Base-by-base conservation (phyloP, 1,140 invertebrate species). In the Hyles euphorbiae region DNA sequence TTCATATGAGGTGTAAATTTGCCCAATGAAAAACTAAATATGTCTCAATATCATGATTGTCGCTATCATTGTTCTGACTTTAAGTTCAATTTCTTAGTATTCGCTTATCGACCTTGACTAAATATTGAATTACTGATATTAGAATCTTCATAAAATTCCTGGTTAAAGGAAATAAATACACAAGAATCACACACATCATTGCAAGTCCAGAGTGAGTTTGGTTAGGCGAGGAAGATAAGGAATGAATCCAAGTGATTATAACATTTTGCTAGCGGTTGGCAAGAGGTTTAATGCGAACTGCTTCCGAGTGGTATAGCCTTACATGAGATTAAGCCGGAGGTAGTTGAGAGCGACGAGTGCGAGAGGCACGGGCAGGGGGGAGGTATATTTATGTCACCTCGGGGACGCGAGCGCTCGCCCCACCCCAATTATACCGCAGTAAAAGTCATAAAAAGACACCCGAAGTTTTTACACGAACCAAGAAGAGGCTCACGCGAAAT, bases 401-500 rank as follows among this genome's bases (percentile, higher is more conserved):
- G 72, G 85, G 85, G 85, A 88, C 83, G 70, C 72, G 61, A 74
- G 70, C 77, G 74, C 80, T 84, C 85, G 77, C 82, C 83, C 83
- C 85, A 82, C 85, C 72, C 85, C 85, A 88, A 88, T 88, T 88
- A 88, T 88, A 87, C 85, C 85, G 83, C 85, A 88, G 85, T 88
- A 88, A 88, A 88, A 88, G 85, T 87, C 85, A 88, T 88, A 88
- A 88, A 88, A 87, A 88, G 85, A 83, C 81, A 87, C 83, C 82
- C 85, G 81, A 88, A 88, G 85, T 88, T 88, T 88, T 88, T 88
- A 88, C 83, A 85, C 80, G 81, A 79, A 84, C 74, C 78, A 79
- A 87, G 83, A 80, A 85, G 84, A 86, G 70, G 74, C 81, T 81
- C 85, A 83, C 83, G 80, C 78, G 81, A 87, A 88, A 88, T 88